phyloP scores from a whole-genome alignment of 2,113 vertebrate species.

The Hymenochirus boettgeri region DNA sequence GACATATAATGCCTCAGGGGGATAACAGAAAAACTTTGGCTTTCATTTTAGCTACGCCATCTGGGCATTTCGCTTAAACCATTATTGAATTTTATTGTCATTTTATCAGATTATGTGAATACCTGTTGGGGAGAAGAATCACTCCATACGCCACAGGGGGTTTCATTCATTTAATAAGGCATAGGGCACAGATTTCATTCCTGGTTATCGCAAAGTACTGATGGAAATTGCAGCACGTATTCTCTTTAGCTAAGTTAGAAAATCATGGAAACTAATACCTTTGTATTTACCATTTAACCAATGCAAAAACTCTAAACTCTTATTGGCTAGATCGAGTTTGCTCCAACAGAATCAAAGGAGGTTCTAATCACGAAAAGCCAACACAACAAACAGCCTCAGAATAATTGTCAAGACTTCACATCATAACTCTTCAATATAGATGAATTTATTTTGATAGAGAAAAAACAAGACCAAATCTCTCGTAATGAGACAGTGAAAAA shows the following conservation, averaged over 20 bases:
- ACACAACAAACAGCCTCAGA: conserved; percentile 3
- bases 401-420: conserved; percentile 16
- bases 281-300: not conserved
- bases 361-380: conserved; percentile 6
- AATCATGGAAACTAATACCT: not conserved
- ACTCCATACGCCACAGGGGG: conserved; percentile 53
- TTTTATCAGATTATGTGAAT: conserved; percentile 55
- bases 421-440: not conserved
- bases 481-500: not conserved
- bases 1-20: conserved; percentile 44
- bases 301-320: not conserved
- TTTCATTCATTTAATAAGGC: conserved; percentile 14
- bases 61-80: conserved; percentile 50
- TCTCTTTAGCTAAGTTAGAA: not conserved
- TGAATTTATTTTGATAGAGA: not conserved
- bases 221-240: not conserved
- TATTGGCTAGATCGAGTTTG: not conserved
- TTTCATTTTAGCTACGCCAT: conserved; percentile 51
- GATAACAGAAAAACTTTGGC: conserved; percentile 47
- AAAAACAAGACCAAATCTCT: not conserved
- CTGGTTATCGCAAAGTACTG: not conserved
- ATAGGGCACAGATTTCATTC: not conserved
- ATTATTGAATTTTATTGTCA: conserved; percentile 48
- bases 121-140: conserved; percentile 49
- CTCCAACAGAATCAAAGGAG: not conserved